phyloP scores from a whole-genome alignment of 2,888 invertebrate species.

The Hirtodrosophila cameraria region DNA sequence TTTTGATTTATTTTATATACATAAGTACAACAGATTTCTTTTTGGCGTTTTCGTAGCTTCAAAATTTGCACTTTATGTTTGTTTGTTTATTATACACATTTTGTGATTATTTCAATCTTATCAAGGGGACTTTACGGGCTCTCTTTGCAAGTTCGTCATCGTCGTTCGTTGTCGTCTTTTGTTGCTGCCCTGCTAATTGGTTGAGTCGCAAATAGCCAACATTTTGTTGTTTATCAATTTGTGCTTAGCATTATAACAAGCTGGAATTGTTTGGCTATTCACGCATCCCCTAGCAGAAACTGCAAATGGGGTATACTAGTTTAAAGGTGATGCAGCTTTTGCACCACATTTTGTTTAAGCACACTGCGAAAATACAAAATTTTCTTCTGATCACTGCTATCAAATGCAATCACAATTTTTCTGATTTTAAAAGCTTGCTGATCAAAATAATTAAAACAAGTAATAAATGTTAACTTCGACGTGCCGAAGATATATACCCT shows the following conservation, averaged over 20 bases:
- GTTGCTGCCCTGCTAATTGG: slow-evolving; percentile 36
- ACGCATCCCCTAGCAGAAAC: neutral
- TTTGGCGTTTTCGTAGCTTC: slow-evolving; percentile 6
- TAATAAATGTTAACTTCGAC: too few relatives aligned
- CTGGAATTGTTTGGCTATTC: slow-evolving; percentile 5
- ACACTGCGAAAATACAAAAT: too few relatives aligned
- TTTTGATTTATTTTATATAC: slow-evolving; percentile 3
- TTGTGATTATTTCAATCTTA: slow-evolving; percentile 57
- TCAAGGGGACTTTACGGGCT: slow-evolving; percentile 23
- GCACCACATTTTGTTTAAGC: too few relatives aligned
- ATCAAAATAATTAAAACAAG: too few relatives aligned
- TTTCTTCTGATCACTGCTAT: too few relatives aligned
- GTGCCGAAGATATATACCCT: too few relatives aligned
- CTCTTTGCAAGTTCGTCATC: slow-evolving; percentile 10
- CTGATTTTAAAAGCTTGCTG: too few relatives aligned
- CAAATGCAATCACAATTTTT: too few relatives aligned
- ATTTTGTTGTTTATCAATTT: slow-evolving; percentile 38
- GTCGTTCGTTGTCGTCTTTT: slow-evolving; percentile 20
- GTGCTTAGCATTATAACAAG: slow-evolving; percentile 7
- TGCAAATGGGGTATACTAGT: neutral
- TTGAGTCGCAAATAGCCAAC: slow-evolving; percentile 32
- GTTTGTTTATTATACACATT: slow-evolving; percentile 15
- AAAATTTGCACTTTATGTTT: slow-evolving; percentile 12
- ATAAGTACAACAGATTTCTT: slow-evolving; percentile 3
- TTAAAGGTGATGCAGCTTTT: neutral